Evolutionary conservation across 2,888 invertebrate genomes (phyloP), one percentile per base, ranked within the genome.

Genomic region (Lamproptera curius): DNA sequence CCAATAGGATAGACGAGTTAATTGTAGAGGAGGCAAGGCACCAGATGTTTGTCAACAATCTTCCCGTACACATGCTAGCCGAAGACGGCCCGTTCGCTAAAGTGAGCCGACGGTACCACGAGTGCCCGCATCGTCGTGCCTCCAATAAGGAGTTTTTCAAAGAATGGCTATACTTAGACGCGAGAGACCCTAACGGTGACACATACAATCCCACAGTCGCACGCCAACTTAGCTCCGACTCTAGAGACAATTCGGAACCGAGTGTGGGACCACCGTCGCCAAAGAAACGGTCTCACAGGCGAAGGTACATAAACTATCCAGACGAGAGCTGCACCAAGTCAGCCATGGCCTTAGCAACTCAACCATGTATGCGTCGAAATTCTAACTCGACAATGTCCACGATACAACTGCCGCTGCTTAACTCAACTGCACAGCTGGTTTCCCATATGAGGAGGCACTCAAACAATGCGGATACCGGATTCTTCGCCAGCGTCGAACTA

Each of bases 311-410:
- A 0, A 83, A 83, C 52, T 87, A 85, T 51, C 80, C 82, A 1
- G 86, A 85, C 40, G 88, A 88, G 50, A 85, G 83, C 50, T 87
- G 87, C 50, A 85, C 85, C 0, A 87, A 88, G 52, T 88, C 88
- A 0, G 83, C 88, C 0, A 86, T 85, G 64, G 88, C 88, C 0
- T 61, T 88, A 15, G 82, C 87, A 1, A 80, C 81, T 1, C 87
- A 86, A 44, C 75, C 81, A 0, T 85, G 88, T 2, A 90, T 90
- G 80, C 77, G 91, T 50, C 82, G 91, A 52, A 90, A 91, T 69
- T 90, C 89, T 1, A 90, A 88, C 56, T 91, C 90, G 26, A 91
- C 90, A 20, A 91, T 90, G 90, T 91, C 91, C 0, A 90, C 90
- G 0, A 82, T 91, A 52, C 91, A 91, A 59, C 67, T 91, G 50